These are phyloP conservation scores for Typhlichthys eigenmanni DNA, from an alignment of 2,797 vertebrate species.

Conservation along the genomic window DNA sequence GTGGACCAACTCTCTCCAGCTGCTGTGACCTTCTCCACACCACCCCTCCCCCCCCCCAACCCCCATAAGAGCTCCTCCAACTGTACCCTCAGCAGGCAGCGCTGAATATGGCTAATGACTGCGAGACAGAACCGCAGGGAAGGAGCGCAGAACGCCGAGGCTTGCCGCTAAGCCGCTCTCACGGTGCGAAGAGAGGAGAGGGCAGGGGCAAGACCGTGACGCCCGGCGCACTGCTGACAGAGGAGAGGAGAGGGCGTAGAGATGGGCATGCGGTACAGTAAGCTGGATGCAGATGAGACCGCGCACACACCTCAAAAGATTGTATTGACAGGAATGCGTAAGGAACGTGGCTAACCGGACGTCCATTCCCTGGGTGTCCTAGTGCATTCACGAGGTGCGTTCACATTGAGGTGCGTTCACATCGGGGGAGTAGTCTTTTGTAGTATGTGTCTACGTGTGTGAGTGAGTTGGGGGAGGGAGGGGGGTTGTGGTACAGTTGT, in stretches of 20 bases:
- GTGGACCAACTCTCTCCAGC: constrained; percentile 43
- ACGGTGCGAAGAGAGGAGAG: constrained; percentile 40
- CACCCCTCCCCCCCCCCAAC: constrained; percentile 36
- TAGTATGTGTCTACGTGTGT: neutral
- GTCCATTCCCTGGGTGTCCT: too few relatives aligned
- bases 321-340: constrained; percentile 18
- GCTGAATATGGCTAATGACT: constrained; percentile 50
- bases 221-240: constrained; percentile 42
- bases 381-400: too few relatives aligned
- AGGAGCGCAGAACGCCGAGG: constrained; percentile 38
- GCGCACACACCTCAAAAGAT: too few relatives aligned
- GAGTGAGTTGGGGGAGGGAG: neutral
- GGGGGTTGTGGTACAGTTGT: too few relatives aligned
- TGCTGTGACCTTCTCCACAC: constrained; percentile 67
- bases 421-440: too few relatives aligned
- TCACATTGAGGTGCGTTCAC: too few relatives aligned
- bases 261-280: constrained; percentile 8
- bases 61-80: constrained; percentile 40
- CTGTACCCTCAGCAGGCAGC: constrained; percentile 59
- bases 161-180: constrained; percentile 44
- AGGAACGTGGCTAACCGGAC: constrained; percentile 17
- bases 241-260: constrained; percentile 8
- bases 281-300: constrained; percentile 20
- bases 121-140: constrained; percentile 26
- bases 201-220: constrained; percentile 7